Evolutionary conservation across 2,888 invertebrate species (phyloP), one percentile per base, ranked within the genome.

Genomic region (Linnaemya tessellans): DNA sequence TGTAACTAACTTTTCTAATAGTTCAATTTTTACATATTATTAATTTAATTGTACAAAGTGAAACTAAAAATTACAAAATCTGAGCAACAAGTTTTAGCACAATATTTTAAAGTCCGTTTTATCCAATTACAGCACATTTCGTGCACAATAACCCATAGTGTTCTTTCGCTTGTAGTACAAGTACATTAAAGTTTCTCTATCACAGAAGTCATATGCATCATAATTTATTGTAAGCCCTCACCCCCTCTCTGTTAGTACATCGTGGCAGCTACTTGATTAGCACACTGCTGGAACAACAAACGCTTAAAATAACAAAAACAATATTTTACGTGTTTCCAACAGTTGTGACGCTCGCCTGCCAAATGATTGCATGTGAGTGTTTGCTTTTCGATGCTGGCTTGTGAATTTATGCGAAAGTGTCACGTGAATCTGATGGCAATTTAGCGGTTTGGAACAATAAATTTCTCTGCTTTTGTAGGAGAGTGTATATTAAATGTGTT

Each of bases 381-480:
- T 38, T 20, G 7, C 1, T 41, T 5, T 64, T 71, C 41, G 46
- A 41, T 58, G n/a, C n/a, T 65, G 49, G 54, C 75, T 68, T 75
- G 54, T 43, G 73, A 81, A 84, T 84, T 78, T 84, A 84, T 84
- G 80, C 67, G 81, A 84, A 85, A 85, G 73, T 82, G 81, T 85
- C 81, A 85, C 84, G 74, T 82, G 81, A 85, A 43, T 81, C 43
- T 51, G 64, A 51, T 65, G 71, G 35, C 56, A 74, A 78, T 82
- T 85, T 74, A 68, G 70, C 65, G 70, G 78, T 84, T 58, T 73
- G 56, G 49, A 81, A 74, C 62, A 56, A 74, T 56, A 81, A 84
- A 77, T 80, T 77, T 67, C 46, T 62, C 15, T 35, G 10, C 41
- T 13, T 46, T 15, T 22, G 10, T 20, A 8, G 4, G 8, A 15